A percentile compares a stretch with the other conserved stretches of the same genome.
Evolutionary conservation across 1,140 invertebrate genomes (phyloP).

Genomic region (Sycophila sp.): DNA sequence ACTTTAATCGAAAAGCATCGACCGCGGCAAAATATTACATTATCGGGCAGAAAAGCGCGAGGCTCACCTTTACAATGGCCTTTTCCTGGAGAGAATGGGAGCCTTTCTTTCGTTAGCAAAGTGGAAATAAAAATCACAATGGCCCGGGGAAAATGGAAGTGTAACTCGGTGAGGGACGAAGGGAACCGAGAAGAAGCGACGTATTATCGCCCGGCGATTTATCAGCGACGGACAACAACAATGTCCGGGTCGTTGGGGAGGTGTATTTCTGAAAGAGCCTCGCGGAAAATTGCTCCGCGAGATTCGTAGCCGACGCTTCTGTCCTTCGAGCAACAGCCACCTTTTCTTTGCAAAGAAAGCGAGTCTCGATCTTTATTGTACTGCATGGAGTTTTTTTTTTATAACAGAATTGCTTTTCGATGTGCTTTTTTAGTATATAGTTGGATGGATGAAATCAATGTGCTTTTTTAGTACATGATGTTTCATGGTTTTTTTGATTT

Average conservation of each 20-base stretch:
- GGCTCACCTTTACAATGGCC: not conserved
- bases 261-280: not conserved
- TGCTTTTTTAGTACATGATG: too few species aligned
- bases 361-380: too few species aligned
- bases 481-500: too few species aligned
- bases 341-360: too few species aligned
- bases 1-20: not conserved
- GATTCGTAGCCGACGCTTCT: not conserved
- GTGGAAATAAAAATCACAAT: conserved; percentile 31
- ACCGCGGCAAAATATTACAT: too few species aligned
- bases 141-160: not conserved
- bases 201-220: conserved; percentile 16
- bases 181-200: not conserved
- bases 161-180: not conserved
- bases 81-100: not conserved
- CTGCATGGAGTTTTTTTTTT: too few species aligned
- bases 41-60: not conserved
- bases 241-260: not conserved
- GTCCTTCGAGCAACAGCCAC: too few species aligned
- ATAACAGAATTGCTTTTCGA: too few species aligned
- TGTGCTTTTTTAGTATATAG: too few species aligned
- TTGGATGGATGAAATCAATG: too few species aligned
- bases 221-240: conserved; percentile 16
- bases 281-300: not conserved
- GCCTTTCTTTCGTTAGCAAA: conserved; percentile 10